These are phyloP conservation scores for Glossophaga mutica DNA, from an alignment of 2,797 vertebrate genomes.

Conservation along the genomic window DNA sequence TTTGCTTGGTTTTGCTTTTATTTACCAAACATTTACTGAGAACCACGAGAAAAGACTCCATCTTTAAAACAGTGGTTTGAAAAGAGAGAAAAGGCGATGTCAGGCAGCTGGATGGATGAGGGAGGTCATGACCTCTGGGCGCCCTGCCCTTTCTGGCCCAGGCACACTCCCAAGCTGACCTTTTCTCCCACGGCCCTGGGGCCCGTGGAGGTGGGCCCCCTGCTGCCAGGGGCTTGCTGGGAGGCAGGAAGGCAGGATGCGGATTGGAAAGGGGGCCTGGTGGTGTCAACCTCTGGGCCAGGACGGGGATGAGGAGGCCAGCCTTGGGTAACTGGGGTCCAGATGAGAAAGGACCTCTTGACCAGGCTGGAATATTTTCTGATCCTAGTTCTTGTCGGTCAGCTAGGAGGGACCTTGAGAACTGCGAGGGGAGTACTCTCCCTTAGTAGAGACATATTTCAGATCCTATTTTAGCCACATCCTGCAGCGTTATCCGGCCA, in stretches of 20 bases:
- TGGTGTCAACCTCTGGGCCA: not conserved
- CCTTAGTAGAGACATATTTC: not conserved
- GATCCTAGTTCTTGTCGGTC: not conserved
- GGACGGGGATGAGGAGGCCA: not conserved
- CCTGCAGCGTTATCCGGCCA: not conserved
- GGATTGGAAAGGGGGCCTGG: not conserved
- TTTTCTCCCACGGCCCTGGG: not conserved
- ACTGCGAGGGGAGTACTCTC: not conserved
- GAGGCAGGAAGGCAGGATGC: not conserved
- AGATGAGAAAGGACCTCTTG: not conserved
- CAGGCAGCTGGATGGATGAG: constrained; percentile 41
- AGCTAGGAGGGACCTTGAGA: not conserved
- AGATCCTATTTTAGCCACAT: not conserved
- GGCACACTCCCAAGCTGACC: not conserved
- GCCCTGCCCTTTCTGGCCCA: not conserved
- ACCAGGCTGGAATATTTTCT: not conserved
- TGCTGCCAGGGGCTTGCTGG: not conserved
- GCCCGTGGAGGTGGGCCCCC: not conserved
- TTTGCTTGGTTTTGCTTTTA: constrained; percentile 1
- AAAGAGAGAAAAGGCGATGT: constrained; percentile 49
- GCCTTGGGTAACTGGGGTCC: not conserved
- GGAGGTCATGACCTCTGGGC: constrained; percentile 38
- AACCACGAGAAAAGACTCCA: not conserved
- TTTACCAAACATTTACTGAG: constrained; percentile 32
- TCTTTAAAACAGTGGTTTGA: constrained; percentile 46